Base-by-base conservation (phyloP, 2,797 vertebrate genomes). In the Prionace glauca region DNA sequence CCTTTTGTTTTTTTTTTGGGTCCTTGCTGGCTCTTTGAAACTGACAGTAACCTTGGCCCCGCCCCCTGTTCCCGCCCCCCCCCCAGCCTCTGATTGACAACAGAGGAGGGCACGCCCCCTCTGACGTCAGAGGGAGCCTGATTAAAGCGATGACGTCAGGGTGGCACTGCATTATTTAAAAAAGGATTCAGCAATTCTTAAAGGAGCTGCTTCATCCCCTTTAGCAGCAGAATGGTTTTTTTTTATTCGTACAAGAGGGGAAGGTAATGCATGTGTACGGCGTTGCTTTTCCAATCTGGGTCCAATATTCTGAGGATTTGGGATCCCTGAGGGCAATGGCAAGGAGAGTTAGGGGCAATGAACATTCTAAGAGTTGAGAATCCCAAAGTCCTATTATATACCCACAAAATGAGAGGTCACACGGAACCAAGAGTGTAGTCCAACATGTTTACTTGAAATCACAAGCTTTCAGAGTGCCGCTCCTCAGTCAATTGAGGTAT, bases 41-140 rank as follows among this genome's bases (percentile, higher is more conserved):
- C 36, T 74, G 93, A 74, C 67, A 94, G 92, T 36, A 71, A 10
- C 26, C 69, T 36, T 18, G 1, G 41, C 79, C 11, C 62, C 79
- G 3, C 74, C 22, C 22, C n/a, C 62, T 12, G 50, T 1, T 22
- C 74, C 67, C 11, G 7, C 50, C 71, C 81, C 50, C 84, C 50
- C 71, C 81, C 50, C 84, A 93, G 32, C 69, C 60, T 60, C 95
- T 81, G 91, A 67, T 94, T 74, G 86, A 95, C 94, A 87, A 50
- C 87, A 71, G 36, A 67, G 20, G 69, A 95, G 96, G 88, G 2
- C n/a, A 16, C 88, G 60, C 88, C 88, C 50, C 50, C 62, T 14
- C n/a, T 92, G 62, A 92, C 62, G 62, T 67, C 90, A 69, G 90
- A 69, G 90, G 24, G 18, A 36, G 14, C n/a, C 18, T 8, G 62